Base-by-base conservation (phyloP, 23 tunicate species). In the Pegea sp. region DNA sequence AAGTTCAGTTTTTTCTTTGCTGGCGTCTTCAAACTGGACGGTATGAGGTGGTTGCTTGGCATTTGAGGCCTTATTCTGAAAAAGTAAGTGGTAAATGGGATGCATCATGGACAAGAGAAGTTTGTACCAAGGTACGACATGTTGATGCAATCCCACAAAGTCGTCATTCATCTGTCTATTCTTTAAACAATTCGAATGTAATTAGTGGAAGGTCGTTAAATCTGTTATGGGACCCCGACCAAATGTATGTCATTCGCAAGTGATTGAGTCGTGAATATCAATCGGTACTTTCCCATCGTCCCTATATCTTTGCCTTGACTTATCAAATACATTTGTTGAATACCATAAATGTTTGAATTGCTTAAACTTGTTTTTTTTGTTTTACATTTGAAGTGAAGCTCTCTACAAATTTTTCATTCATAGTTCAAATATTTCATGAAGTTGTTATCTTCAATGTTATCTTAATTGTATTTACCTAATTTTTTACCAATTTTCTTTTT, bases 11-110 rank as follows among this genome's bases (percentile, higher is more conserved):
- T 62, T 69, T 57, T 30, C 46, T 84, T 6, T 62, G 64, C 48
- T 84, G 95, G 95, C 56, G 57, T 13, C 67, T 84, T 6, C 63
- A 62, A 24, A 72, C 95, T 20, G 95, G 95, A 19, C 76, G 95
- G n/a, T 84, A 84, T 42, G 95, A 84, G 58, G 84, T 74, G 8
- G 76, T 84, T 2, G 71, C 73, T 34, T 84, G 84, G 0, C 48
- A 72, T 5, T 51, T 84, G 26, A 54, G 48, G 2, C 58, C 56
- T 29, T 71, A 57, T 22, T 49, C 57, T 44, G 68, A 60, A 60
- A 64, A 60, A 65, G 60, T 64, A 21, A 26, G 33, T 3, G 67
- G 71, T 26, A 56, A 60, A 27, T 70, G 78, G 78, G 61, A 71
- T 43, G 92, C 67, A 1, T 20, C 26, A 22, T 65, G 72, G 68